phyloP scores from a whole-genome alignment of 2,797 vertebrate genomes.

The Hippocampus kuda region DNA sequence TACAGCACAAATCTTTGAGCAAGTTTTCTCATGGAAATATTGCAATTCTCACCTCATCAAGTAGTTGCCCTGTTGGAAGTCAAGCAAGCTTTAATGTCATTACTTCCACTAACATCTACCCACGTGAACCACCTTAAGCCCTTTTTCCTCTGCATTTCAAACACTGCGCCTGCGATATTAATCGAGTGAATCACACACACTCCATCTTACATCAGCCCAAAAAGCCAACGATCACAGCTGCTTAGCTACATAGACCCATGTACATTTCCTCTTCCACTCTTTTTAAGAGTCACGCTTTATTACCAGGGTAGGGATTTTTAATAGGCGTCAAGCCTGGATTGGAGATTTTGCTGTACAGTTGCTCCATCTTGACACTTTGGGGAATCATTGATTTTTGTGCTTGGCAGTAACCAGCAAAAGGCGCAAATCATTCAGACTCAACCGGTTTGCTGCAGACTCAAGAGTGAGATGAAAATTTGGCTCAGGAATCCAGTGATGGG shows the following conservation, averaged over 20 bases:
- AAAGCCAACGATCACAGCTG: background rate
- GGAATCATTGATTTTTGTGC: background rate
- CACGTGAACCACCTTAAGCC: background rate
- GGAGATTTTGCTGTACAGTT: background rate
- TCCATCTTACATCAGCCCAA: background rate
- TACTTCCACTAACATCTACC: background rate
- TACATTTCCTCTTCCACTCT: background rate
- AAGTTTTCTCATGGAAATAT: background rate
- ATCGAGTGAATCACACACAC: background rate
- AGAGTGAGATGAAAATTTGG: too few relatives aligned
- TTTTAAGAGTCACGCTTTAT: background rate
- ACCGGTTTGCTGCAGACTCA: too few relatives aligned
- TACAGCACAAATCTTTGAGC: background rate
- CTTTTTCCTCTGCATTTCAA: constrained; percentile 2
- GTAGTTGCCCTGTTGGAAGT: background rate
- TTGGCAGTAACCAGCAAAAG: too few relatives aligned
- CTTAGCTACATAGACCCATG: background rate
- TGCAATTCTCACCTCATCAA: background rate
- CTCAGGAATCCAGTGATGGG: too few relatives aligned
- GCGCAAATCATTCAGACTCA: too few relatives aligned
- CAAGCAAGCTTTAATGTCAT: background rate
- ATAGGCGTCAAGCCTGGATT: background rate
- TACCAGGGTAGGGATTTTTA: background rate
- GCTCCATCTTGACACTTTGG: background rate
- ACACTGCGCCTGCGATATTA: background rate